These are phyloP conservation scores for Ahaetulla prasina DNA, from an alignment of 2,113 vertebrate species.

Conservation along the genomic window DNA sequence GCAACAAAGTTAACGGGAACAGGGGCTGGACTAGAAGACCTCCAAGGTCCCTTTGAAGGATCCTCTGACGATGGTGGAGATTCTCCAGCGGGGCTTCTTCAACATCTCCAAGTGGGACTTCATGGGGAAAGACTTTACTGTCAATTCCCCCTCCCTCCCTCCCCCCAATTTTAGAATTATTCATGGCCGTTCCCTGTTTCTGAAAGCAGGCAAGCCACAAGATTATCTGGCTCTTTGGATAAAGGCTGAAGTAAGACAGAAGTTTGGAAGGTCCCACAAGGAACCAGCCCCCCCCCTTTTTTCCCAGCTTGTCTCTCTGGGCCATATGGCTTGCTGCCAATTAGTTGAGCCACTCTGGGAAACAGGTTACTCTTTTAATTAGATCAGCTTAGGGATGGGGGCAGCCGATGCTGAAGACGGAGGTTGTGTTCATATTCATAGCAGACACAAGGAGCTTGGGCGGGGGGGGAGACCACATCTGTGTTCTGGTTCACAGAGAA, in stretches of 20 bases:
- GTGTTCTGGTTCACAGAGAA: background rate
- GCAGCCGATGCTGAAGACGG: background rate
- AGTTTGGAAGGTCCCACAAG: background rate
- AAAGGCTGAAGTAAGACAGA: background rate
- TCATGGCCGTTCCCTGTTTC: background rate
- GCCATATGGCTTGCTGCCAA: slow-evolving; percentile 29
- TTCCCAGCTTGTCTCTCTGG: background rate
- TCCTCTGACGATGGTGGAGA: background rate
- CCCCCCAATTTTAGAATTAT: background rate
- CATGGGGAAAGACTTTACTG: background rate
- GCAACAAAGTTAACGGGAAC: no score
- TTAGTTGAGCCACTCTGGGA: background rate
- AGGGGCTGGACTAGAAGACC: background rate
- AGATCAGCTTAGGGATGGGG: slow-evolving; percentile 12
- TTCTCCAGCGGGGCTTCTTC: background rate
- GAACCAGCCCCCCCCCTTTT: no score
- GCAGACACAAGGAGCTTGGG: background rate
- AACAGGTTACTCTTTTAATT: slow-evolving; percentile 21
- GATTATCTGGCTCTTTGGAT: background rate
- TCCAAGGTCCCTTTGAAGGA: background rate
- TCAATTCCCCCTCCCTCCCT: no score
- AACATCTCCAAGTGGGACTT: background rate
- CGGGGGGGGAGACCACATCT: background rate
- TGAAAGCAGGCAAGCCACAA: background rate
- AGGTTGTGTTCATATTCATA: background rate